These are phyloP conservation scores for Nasonovia ribisnigri DNA, from an alignment of 2,888 invertebrate genomes.

Conservation along the genomic window DNA sequence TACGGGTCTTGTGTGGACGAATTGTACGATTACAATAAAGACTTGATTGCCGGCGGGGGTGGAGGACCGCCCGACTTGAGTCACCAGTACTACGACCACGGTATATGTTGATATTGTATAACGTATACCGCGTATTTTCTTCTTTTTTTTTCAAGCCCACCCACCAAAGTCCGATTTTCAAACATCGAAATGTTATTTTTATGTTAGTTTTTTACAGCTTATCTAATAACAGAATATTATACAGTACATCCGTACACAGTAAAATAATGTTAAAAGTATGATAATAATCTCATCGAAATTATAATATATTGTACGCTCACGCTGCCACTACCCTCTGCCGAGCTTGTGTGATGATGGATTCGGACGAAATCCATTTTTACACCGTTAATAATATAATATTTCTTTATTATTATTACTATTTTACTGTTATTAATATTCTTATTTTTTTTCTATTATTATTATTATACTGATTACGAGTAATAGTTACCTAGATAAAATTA, in stretches of 20 bases:
- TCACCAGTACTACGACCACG: conserved; percentile 59
- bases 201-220: not conserved
- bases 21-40: conserved; percentile 49
- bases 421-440: not conserved
- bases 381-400: not conserved
- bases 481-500: conserved; percentile 41
- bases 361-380: not conserved
- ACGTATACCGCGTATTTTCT: not conserved
- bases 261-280: not conserved
- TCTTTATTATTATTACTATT: conserved; percentile 36
- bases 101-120: conserved; percentile 43
- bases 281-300: not conserved
- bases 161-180: not conserved
- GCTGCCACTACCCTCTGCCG: not conserved
- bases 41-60: conserved; percentile 7
- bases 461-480: conserved; percentile 28
- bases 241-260: not conserved
- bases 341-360: not conserved
- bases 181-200: not conserved
- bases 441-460: not conserved
- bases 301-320: not conserved
- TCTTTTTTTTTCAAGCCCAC: not conserved
- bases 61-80: conserved; percentile 49
- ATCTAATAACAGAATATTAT: not conserved
- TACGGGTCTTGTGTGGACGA: conserved; percentile 52